Evolutionary conservation across 1,140 invertebrate genomes (phyloP).

Genomic region (Euwallacea fornicatus): DNA sequence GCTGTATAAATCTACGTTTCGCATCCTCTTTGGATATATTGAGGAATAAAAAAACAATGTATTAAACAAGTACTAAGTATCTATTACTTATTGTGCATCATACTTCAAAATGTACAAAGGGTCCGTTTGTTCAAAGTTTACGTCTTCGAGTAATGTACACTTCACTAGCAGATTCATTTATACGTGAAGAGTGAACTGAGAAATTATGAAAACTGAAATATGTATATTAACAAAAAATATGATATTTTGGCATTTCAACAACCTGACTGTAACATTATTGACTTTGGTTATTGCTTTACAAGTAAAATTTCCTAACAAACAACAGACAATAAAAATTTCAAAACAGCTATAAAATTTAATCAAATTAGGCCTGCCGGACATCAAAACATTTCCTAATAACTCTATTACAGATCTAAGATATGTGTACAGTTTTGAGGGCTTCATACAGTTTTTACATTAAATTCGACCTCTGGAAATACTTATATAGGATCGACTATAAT

Average conservation of each 20-base stretch:
- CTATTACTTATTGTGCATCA: conserved; percentile 10
- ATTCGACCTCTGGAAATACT: not conserved
- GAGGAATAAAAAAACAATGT: not conserved
- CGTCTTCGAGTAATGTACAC: not conserved
- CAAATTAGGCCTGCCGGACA: too few relatives aligned
- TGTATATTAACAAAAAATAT: not conserved
- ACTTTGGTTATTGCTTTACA: not conserved
- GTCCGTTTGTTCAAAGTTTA: not conserved
- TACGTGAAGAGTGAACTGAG: not conserved
- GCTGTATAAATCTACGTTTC: not conserved
- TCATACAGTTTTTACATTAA: not conserved
- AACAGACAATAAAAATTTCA: not conserved
- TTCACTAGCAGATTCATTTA: not conserved
- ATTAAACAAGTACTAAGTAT: not conserved
- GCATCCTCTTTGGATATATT: not conserved
- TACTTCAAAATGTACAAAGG: conserved; percentile 12
- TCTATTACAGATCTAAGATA: not conserved
- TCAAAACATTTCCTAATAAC: conserved; percentile 1
- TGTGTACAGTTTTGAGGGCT: not conserved
- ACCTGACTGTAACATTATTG: not conserved
- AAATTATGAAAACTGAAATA: not conserved
- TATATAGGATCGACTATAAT: too few relatives aligned
- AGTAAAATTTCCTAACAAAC: not conserved
- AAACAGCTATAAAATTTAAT: not conserved
- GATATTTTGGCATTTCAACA: not conserved